These are phyloP conservation scores for Coregonus ussuriensis DNA, from an alignment of 2,797 vertebrate genomes.

Conservation along the genomic window DNA sequence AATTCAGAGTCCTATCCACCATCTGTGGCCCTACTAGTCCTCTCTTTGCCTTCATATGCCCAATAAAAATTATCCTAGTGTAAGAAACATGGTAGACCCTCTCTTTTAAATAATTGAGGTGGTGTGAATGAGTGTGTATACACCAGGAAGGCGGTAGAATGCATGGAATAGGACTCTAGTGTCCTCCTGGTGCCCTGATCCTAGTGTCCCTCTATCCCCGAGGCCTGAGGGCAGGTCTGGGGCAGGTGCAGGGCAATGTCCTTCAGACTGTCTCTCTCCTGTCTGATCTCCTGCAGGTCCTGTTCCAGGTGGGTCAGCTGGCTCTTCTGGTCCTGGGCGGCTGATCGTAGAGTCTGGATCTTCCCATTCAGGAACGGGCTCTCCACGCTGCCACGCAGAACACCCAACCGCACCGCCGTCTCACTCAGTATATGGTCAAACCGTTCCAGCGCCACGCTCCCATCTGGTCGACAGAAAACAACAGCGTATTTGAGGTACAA, in stretches of 20 bases:
- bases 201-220: conserved; percentile 55
- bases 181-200: conserved; percentile 11
- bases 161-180: not conserved
- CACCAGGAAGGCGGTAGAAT: not conserved
- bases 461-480: conserved; percentile 57
- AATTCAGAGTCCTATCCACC: not conserved
- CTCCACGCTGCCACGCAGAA: conserved; percentile 75
- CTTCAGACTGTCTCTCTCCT: conserved; percentile 85
- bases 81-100: not conserved
- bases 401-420: conserved; percentile 72
- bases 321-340: conserved; percentile 76
- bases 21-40: not conserved
- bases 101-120: not conserved
- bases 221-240: conserved; percentile 71
- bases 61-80: not conserved
- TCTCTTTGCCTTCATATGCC: not conserved
- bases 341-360: conserved; percentile 78
- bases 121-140: not conserved
- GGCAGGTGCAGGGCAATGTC: conserved; percentile 86
- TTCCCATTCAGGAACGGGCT: conserved; percentile 73
- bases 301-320: conserved; percentile 78
- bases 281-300: conserved; percentile 82
- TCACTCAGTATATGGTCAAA: conserved; percentile 74
- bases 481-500: conserved; percentile 30
- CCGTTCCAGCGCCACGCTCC: conserved; percentile 53